Conservation (phyloP, 92 coral and sea anemone species). For the Pocillopora grandis region DNA sequence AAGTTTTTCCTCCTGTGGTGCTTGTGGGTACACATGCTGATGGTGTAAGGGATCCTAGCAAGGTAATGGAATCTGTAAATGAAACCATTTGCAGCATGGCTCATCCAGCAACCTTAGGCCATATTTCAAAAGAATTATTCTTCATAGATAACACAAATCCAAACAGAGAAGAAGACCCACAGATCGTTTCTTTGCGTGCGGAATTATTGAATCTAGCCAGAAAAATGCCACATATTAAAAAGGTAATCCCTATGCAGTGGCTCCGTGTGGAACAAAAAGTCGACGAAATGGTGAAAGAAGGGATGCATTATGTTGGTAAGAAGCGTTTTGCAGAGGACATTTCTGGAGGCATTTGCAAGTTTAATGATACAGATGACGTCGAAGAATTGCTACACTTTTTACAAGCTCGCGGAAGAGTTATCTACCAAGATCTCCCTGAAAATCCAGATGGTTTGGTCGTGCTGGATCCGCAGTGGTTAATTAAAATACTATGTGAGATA, state of each 20-base stretch:
- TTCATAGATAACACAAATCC: conserved; percentile 1
- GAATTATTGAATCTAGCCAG: not conserved
- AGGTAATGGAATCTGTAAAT: not conserved
- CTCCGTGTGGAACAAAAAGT: not conserved
- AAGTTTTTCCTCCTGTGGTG: not conserved
- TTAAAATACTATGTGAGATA: not conserved
- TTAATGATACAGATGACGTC: not conserved
- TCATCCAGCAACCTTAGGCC: no score
- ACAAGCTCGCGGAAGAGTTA: not conserved
- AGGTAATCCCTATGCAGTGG: conserved; percentile 13
- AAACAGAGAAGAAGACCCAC: not conserved
- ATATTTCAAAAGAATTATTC: not conserved
- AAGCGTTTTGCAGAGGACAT: not conserved
- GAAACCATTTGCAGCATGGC: no score
- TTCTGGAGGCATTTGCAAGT: not conserved
- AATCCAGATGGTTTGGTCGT: not conserved
- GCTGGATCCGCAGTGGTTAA: conserved; percentile 10
- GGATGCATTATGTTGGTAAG: not conserved
- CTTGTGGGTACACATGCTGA: conserved; percentile 24
- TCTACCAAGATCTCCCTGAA: not conserved
- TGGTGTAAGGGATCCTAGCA: not conserved
- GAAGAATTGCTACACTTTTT: conserved; percentile 11
- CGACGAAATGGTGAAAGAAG: not conserved
- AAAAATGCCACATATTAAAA: not conserved
- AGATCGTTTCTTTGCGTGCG: not conserved